phyloP scores from a whole-genome alignment of 2,113 vertebrate genomes.

The Hipposideros armiger region DNA sequence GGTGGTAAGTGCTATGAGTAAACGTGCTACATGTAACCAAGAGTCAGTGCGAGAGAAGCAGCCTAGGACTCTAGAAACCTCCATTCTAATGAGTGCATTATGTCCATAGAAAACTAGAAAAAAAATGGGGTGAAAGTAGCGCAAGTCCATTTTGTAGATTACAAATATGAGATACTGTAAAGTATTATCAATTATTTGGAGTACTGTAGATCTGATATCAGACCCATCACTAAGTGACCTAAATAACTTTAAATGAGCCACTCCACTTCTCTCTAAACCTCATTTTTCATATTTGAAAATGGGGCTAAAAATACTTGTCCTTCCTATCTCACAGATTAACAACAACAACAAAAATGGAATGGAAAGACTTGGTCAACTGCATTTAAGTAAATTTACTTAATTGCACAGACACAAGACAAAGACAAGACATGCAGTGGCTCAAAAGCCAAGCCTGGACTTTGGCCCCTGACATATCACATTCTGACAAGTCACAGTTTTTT shows the following conservation, averaged over 20 bases:
- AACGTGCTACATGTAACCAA: not conserved
- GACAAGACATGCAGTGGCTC: not conserved
- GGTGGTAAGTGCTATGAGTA: not conserved
- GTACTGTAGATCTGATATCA: not conserved
- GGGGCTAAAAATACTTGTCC: not conserved
- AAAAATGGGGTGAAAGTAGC: not conserved
- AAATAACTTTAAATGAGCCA: not conserved
- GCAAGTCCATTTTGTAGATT: not conserved
- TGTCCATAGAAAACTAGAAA: not conserved
- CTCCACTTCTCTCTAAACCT: not conserved
- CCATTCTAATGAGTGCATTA: not conserved
- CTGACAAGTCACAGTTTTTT: conserved; percentile 9
- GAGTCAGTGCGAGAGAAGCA: not conserved
- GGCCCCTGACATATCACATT: not conserved
- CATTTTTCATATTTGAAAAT: conserved; percentile 24
- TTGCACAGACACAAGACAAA: not conserved
- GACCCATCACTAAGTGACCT: not conserved
- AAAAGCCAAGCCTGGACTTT: not conserved
- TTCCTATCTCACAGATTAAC: not conserved
- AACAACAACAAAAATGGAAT: not conserved
- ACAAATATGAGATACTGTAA: not conserved
- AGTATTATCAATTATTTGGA: not conserved
- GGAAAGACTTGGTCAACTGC: not conserved
- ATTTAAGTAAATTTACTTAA: not conserved
- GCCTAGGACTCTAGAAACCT: not conserved